A percentile compares a stretch with the other conserved stretches of the same genome.
Evolutionary conservation across 2,888 invertebrate genomes (phyloP).

Genomic region (Chloromyia formosa): DNA sequence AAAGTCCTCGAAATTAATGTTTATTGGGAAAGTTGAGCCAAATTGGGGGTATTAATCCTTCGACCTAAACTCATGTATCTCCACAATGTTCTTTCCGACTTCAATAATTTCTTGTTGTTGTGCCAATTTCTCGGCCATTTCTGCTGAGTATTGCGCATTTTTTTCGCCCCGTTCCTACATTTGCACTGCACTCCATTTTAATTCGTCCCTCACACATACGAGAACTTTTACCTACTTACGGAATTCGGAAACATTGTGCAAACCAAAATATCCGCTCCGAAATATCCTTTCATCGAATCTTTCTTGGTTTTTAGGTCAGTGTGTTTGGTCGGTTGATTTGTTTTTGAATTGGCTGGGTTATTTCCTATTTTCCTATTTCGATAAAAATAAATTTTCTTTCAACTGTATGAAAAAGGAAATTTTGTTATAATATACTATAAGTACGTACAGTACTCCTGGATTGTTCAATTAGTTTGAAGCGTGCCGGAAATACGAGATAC

Average conservation of each 20-base stretch:
- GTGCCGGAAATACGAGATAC: neutral
- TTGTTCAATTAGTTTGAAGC: constrained; percentile 3
- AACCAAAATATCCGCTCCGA: neutral
- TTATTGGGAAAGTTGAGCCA: neutral
- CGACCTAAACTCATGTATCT: neutral
- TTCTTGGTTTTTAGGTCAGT: too few relatives aligned
- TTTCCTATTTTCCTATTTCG: neutral
- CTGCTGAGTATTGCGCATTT: constrained; percentile 1
- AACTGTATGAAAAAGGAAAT: neutral
- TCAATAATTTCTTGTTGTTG: constrained; percentile 9
- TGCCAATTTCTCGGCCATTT: constrained; percentile 18
- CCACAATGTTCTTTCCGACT: neutral
- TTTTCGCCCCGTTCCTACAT: neutral
- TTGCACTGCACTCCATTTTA: too few relatives aligned
- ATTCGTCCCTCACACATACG: neutral
- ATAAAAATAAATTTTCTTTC: neutral
- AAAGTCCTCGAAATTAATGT: neutral
- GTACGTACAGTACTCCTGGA: too few relatives aligned
- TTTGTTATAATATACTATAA: neutral
- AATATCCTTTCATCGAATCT: neutral
- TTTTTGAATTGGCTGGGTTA: neutral
- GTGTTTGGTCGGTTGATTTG: too few relatives aligned
- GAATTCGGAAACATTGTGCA: constrained; percentile 1
- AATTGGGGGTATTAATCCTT: neutral
- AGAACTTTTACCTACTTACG: neutral